Base-by-base conservation (phyloP, 2,797 vertebrate genomes). In the Champsocephalus gunnari region DNA sequence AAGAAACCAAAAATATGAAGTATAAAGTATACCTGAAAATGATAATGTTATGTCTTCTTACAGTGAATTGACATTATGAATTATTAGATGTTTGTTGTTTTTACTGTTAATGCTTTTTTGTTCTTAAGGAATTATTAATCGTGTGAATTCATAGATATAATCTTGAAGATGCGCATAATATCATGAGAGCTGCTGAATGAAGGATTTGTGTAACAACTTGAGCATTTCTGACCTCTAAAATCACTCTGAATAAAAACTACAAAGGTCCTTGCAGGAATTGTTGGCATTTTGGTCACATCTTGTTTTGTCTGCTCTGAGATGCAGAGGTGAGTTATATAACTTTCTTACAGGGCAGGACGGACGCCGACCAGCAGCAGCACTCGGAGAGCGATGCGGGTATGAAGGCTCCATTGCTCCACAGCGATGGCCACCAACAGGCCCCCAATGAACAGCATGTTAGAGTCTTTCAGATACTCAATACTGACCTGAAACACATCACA, bases 371-470 rank as follows among this genome's bases (percentile, higher is more conserved):
- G 8, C 71, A 98, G 95, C 77, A 99, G 89, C 38, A 99, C 96
- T 0, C 81, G 32, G 50, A 99, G 94, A 53, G 98, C 98, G 0
- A 99, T 96, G 9, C 98, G 96, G 48, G 96, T 98, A 80, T 99
- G 98, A 16, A 99, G 95, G 54, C 97, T 91, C 96, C 98, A 98
- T 2, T 90, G 59, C 88, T 99, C 98, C 16, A 99, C 96, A 0
- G 97, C 95, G 0, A 97, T 94, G 77, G 98, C 98, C 90, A 99
- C 93, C 87, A 99, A 57, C 87, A 99, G 83, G 0, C 98, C 97
- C 0, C 98, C 98, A 0, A 99, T 61, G 65, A 98, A 99, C 63
- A 99, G 93, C 96, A 99, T 95, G 71, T 96, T 99, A 12, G 92
- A 94, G 93, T 99, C 97, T 45, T 96, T 97, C 78, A 99, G 1